Conservation (phyloP, 53 echinoderm and acorn worm species). For the Echinometra lucunter region DNA sequence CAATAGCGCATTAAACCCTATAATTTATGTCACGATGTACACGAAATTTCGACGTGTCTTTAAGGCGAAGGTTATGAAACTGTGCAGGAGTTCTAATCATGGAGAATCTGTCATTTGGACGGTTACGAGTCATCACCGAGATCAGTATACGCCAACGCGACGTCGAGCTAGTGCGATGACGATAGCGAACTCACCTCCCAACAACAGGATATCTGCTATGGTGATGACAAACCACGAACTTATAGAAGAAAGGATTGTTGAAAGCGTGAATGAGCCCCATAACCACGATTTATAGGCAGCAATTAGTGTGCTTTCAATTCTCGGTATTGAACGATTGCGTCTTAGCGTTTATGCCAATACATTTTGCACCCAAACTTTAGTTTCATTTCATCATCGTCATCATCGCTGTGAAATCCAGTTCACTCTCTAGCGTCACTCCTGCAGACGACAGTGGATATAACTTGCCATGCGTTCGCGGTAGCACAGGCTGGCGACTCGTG, state of each 20-base stretch:
- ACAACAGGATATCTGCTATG: neutral
- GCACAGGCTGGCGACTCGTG: too few species aligned
- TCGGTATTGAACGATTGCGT: neutral
- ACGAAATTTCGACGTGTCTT: slow-evolving; percentile 37
- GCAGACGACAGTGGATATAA: too few species aligned
- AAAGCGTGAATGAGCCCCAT: neutral
- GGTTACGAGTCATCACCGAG: slow-evolving; percentile 13
- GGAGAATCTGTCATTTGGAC: slow-evolving; percentile 44
- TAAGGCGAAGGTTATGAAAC: neutral
- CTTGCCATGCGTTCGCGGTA: too few species aligned
- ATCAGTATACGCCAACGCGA: neutral
- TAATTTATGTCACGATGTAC: slow-evolving; percentile 47
- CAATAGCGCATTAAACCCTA: slow-evolving; percentile 47
- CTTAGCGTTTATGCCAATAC: too few species aligned
- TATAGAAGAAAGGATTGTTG: neutral
- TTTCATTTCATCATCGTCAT: too few species aligned
- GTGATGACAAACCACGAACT: neutral
- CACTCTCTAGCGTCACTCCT: too few species aligned
- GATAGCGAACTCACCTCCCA: neutral
- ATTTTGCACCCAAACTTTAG: too few species aligned
- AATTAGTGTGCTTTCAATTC: neutral
- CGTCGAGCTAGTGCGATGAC: slow-evolving; percentile 8
- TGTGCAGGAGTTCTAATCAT: neutral
- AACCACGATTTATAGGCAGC: neutral
- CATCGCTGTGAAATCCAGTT: too few species aligned